Conservation (phyloP, 35 echinoderm and acorn worm species). For the Hemicentrotus pulcherrimus region DNA sequence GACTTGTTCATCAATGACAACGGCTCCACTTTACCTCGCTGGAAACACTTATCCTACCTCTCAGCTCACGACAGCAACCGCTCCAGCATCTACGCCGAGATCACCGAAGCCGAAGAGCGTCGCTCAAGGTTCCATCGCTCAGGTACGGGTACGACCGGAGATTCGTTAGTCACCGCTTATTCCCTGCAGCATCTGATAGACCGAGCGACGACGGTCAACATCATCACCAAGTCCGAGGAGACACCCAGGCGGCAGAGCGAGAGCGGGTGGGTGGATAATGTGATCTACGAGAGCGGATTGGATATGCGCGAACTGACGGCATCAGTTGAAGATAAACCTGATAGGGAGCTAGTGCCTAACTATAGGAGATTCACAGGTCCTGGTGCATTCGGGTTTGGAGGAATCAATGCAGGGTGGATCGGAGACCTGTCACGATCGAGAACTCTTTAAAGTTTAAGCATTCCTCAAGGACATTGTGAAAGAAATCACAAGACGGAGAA, state of each 20-base stretch:
- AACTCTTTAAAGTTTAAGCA: constrained; percentile 39
- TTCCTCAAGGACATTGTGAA: too few relatives aligned
- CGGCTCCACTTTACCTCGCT: constrained; percentile 30
- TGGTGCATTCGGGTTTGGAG: not conserved
- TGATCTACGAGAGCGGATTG: constrained; percentile 59
- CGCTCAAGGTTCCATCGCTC: constrained; percentile 42
- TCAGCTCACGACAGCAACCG: constrained; percentile 52
- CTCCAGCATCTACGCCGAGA: constrained; percentile 67
- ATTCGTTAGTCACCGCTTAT: constrained; percentile 51
- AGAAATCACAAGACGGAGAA: too few relatives aligned
- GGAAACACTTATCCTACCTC: constrained; percentile 52
- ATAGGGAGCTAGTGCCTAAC: not conserved
- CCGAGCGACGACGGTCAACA: not conserved
- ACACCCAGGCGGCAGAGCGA: constrained; percentile 47
- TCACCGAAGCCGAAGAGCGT: constrained; percentile 52
- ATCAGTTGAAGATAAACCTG: not conserved
- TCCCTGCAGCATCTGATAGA: constrained; percentile 40
- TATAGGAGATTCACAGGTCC: constrained; percentile 48
- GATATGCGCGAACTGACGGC: constrained; percentile 48
- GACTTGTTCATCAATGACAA: constrained; percentile 41
- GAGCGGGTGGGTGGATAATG: constrained; percentile 61
- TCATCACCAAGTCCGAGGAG: not conserved
- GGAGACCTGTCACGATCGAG: constrained; percentile 43
- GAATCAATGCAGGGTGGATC: constrained; percentile 12
- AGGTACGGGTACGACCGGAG: constrained; percentile 45